Conservation (phyloP, 1,140 invertebrate species). For the Orchesella cincta region DNA sequence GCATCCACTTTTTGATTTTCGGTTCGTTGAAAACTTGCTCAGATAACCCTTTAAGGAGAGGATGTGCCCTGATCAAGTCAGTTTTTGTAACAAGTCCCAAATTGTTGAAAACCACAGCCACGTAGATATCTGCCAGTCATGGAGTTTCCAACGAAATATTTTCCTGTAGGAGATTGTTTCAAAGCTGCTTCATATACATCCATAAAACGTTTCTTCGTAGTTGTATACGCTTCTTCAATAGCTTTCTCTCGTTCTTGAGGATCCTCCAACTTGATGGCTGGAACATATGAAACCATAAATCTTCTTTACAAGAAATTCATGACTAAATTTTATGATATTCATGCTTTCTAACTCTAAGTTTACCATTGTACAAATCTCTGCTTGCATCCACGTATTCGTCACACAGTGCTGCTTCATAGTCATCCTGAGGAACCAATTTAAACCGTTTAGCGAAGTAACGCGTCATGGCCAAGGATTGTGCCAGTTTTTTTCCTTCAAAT, state of each 20-base stretch:
- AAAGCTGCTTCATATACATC: not conserved
- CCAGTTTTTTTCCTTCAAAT: slow-evolving; percentile 65
- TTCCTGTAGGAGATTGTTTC: not conserved
- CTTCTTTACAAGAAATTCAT: too few species aligned
- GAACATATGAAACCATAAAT: not conserved
- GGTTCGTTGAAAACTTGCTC: not conserved
- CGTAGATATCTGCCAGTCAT: slow-evolving; percentile 19
- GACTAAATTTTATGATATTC: too few species aligned
- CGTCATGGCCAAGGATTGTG: slow-evolving; percentile 66
- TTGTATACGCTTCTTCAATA: not conserved
- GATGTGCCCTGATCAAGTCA: not conserved
- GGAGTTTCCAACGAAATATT: not conserved
- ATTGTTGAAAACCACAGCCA: not conserved
- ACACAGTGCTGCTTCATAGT: slow-evolving; percentile 66
- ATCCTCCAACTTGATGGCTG: not conserved
- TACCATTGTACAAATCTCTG: slow-evolving; percentile 13
- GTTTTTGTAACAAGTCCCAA: not conserved
- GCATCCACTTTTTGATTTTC: slow-evolving; percentile 8
- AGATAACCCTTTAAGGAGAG: not conserved
- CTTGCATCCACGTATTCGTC: slow-evolving; percentile 60
- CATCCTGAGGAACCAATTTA: slow-evolving; percentile 63
- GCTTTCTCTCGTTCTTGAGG: not conserved
- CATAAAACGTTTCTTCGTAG: not conserved
- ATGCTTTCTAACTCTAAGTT: too few species aligned
- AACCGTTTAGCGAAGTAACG: slow-evolving; percentile 65